A percentile compares a stretch with the other conserved stretches of the same genome.
Conservation (phyloP, 2,888 invertebrate species). For the Caenorhabditis panamensis region DNA sequence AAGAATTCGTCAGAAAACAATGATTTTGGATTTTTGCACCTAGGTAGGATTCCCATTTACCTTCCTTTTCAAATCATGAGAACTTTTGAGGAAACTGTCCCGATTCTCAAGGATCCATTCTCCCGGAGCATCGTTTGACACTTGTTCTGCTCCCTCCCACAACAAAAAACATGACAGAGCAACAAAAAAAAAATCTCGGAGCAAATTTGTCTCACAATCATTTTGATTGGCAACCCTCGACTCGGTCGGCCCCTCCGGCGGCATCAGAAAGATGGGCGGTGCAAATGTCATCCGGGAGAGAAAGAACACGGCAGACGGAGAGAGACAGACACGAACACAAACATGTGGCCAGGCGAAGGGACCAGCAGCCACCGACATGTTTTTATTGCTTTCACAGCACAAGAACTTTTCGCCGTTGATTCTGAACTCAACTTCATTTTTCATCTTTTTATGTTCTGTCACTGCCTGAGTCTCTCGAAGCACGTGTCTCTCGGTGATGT, state of each 20-base stretch:
- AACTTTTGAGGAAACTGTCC: too few species aligned
- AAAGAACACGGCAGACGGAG: neutral
- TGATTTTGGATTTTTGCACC: too few species aligned
- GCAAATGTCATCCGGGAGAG: constrained; percentile 45
- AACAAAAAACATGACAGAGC: neutral
- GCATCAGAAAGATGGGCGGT: constrained; percentile 38
- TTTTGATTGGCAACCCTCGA: constrained; percentile 42
- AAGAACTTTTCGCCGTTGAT: constrained; percentile 2
- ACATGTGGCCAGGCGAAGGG: neutral
- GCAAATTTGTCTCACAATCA: constrained; percentile 24
- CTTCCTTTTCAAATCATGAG: too few species aligned
- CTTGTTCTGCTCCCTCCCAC: neutral
- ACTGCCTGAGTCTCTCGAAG: neutral
- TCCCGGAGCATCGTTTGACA: neutral
- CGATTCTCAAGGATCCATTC: neutral
- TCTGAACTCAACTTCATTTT: constrained; percentile 7
- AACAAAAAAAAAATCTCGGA: neutral
- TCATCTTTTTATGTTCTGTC: neutral
- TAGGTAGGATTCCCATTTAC: too few species aligned
- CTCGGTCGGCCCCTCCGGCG: neutral
- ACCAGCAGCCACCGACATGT: constrained; percentile 26
- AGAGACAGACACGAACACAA: constrained; percentile 22
- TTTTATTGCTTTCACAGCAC: constrained; percentile 43
- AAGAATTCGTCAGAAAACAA: too few species aligned
- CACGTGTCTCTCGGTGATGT: too few species aligned